Percentiles rank a stretch among this genome's conserved stretches.
These are phyloP conservation scores for Nephrocerus scutellatus DNA, from an alignment of 2,888 invertebrate species.

Conservation along the genomic window DNA sequence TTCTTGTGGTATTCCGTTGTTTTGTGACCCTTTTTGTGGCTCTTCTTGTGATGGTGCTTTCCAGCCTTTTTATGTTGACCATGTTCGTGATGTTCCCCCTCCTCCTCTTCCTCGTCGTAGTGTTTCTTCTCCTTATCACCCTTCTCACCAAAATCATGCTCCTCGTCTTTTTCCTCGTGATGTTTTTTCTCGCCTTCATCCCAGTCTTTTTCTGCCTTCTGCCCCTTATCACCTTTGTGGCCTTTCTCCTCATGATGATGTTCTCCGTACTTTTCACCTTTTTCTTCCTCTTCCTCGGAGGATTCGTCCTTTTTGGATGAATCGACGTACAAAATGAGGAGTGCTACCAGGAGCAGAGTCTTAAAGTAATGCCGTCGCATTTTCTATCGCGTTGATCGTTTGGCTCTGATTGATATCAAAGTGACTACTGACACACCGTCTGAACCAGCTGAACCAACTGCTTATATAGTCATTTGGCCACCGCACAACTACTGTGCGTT, in stretches of 20 bases:
- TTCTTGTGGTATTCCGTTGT: constrained; percentile 79
- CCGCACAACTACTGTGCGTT: too few species aligned
- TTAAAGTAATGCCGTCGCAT: constrained; percentile 33
- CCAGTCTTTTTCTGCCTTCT: constrained; percentile 68
- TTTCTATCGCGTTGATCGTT: too few species aligned
- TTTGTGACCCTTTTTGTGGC: constrained; percentile 78
- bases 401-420: too few species aligned
- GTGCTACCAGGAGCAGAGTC: constrained; percentile 33
- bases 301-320: constrained; percentile 39
- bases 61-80: constrained; percentile 73
- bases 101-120: constrained; percentile 67
- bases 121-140: constrained; percentile 76
- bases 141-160: constrained; percentile 68
- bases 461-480: too few species aligned
- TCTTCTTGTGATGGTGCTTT: constrained; percentile 73
- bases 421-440: too few species aligned
- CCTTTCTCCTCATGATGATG: constrained; percentile 51
- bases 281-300: constrained; percentile 42
- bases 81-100: constrained; percentile 69
- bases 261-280: constrained; percentile 37
- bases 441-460: too few species aligned
- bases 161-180: constrained; percentile 71
- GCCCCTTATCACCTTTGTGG: constrained; percentile 72
- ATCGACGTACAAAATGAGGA: constrained; percentile 30
- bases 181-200: constrained; percentile 72